A percentile compares a stretch with the other conserved stretches of the same genome.
These are phyloP conservation scores for Pycnomerus fuliginosus DNA, from an alignment of 2,888 invertebrate species.

Conservation along the genomic window DNA sequence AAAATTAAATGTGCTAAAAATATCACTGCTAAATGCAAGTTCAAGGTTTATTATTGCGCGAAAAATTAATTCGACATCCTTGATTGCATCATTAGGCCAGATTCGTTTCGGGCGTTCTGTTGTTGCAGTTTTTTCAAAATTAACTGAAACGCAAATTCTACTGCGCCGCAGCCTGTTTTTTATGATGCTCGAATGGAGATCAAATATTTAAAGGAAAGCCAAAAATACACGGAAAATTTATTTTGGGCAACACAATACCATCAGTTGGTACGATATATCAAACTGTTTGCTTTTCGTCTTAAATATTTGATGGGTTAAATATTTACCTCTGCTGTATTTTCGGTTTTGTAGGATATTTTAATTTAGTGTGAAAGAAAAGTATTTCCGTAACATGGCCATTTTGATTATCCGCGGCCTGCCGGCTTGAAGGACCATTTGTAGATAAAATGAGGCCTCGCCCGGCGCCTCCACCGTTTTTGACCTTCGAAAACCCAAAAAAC, in stretches of 20 bases:
- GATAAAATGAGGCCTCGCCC: too few relatives aligned
- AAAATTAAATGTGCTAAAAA: conserved; percentile 6
- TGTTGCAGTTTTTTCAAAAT: conserved; percentile 3
- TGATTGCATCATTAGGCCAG: conserved; percentile 2
- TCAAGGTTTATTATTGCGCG: conserved; percentile 11
- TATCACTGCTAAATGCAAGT: conserved; percentile 5
- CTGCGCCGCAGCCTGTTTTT: conserved; percentile 18
- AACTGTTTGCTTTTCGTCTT: conserved; percentile 12
- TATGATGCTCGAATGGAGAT: conserved; percentile 15
- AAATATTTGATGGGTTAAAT: too few relatives aligned
- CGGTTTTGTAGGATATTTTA: too few relatives aligned
- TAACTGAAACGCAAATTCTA: conserved; percentile 18
- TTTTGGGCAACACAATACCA: conserved; percentile 12
- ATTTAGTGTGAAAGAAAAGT: too few relatives aligned
- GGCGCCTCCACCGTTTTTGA: too few relatives aligned
- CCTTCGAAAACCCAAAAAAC: too few relatives aligned
- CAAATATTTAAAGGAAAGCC: conserved; percentile 24
- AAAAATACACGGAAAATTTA: conserved; percentile 16
- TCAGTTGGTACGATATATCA: conserved; percentile 9
- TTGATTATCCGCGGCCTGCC: too few relatives aligned
- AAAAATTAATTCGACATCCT: conserved; percentile 11
- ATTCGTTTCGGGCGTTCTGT: conserved; percentile 2
- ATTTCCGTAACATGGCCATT: too few relatives aligned
- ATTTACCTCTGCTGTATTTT: too few relatives aligned
- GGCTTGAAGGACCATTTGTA: too few relatives aligned